Conservation (phyloP, 2,888 invertebrate species). For the Subacronicta megacephala region DNA sequence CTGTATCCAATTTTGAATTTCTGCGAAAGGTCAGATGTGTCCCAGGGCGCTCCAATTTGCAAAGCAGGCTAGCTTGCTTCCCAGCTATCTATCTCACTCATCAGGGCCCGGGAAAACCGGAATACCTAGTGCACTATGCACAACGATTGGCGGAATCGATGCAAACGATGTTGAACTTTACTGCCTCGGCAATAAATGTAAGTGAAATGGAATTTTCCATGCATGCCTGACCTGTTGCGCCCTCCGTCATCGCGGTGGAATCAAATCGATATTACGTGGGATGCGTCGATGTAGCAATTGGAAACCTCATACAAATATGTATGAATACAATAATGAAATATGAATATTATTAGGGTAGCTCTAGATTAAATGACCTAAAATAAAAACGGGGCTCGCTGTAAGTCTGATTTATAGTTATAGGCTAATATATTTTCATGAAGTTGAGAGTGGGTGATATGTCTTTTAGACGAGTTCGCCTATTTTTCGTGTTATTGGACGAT, state of each 20-base stretch:
- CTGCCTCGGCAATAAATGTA: slow-evolving; percentile 55
- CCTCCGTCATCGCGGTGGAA: slow-evolving; percentile 54
- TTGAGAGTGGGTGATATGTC: slow-evolving; percentile 29
- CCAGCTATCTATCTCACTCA: slow-evolving; percentile 77
- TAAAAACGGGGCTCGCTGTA: slow-evolving; percentile 22
- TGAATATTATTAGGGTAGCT: slow-evolving; percentile 22
- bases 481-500: slow-evolving; percentile 22
- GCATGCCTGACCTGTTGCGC: slow-evolving; percentile 58
- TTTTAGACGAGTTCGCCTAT: slow-evolving; percentile 29
- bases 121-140: slow-evolving; percentile 68
- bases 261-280: slow-evolving; percentile 59
- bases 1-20: slow-evolving; percentile 54
- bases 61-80: slow-evolving; percentile 59
- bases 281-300: slow-evolving; percentile 47
- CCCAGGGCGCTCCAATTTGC: slow-evolving; percentile 64
- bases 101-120: slow-evolving; percentile 79
- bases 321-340: slow-evolving; percentile 19
- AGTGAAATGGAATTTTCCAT: slow-evolving; percentile 20
- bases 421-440: slow-evolving; percentile 49
- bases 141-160: slow-evolving; percentile 52
- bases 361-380: slow-evolving; percentile 32
- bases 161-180: slow-evolving; percentile 69
- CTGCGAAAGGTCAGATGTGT: slow-evolving; percentile 70
- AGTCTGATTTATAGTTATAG: slow-evolving; percentile 33
- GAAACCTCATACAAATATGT: slow-evolving; percentile 30